Evolutionary conservation across 2,113 vertebrate species (phyloP).

Genomic region (Chitala chitala): DNA sequence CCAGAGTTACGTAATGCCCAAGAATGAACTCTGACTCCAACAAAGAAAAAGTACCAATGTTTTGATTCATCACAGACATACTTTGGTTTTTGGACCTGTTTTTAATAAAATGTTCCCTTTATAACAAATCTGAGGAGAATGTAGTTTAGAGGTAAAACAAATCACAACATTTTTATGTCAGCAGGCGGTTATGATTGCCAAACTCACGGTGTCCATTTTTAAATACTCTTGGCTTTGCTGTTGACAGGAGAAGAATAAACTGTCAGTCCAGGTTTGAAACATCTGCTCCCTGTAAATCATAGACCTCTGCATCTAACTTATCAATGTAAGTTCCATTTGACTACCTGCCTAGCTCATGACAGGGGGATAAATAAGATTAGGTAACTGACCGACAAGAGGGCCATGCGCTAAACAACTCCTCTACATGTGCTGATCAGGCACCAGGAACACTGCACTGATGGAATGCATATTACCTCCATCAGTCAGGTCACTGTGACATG

Average conservation of each 20-base stretch:
- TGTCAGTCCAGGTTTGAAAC: slow-evolving; percentile 9
- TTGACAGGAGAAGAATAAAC: not conserved
- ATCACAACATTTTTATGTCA: not conserved
- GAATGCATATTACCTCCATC: not conserved
- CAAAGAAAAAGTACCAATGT: not conserved
- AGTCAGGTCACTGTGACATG: not conserved
- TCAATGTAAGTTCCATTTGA: slow-evolving; percentile 1
- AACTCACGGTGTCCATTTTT: not conserved
- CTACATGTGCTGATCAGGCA: slow-evolving; percentile 6
- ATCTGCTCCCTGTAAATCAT: slow-evolving; percentile 22
- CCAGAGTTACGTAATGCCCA: not conserved
- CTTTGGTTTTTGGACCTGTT: not conserved
- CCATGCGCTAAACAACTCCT: not conserved
- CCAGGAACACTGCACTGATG: slow-evolving; percentile 6
- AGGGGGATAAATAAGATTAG: slow-evolving; percentile 21
- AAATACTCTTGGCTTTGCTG: not conserved
- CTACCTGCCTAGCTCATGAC: slow-evolving; percentile 16
- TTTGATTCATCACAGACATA: not conserved
- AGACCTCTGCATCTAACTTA: not conserved
- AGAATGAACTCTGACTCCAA: not conserved
- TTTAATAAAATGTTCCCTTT: not conserved
- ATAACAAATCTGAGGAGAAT: too few relatives aligned
- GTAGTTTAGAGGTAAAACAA: not conserved
- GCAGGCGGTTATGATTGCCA: slow-evolving; percentile 10
- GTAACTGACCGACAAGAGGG: not conserved